Evolutionary conservation across 1,140 invertebrate species (phyloP), one percentile per base, ranked within the genome.

Genomic region (Dendrolimus punctatus): DNA sequence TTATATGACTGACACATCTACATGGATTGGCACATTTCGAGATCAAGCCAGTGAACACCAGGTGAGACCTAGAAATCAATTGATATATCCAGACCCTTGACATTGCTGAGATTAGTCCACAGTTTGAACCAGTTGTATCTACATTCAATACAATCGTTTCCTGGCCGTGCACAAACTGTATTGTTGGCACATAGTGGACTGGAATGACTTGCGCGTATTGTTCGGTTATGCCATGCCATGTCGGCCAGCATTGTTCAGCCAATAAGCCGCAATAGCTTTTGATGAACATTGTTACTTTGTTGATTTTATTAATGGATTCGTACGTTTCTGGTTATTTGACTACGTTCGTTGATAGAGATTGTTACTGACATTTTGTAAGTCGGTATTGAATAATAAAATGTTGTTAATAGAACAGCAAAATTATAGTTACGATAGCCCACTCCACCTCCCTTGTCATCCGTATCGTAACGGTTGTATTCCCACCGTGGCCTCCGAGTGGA

Each of bases 201-300:
- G 43, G 44, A 48, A 58, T 48, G 40, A 55, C 42, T 40, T 46
- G 46, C 40, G 44, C 47, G 51, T 52, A 66, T 68, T 68, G 66
- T 60, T 46, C 58, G 46, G 57, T 60, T 55, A 64, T 68, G 62
- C 56, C 51, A 54, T 55, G 39, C 46, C 46, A 51, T 47, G 53
- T 49, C 43, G 56, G 47, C 53, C 41, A 39, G 41, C 51, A 76
- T 77, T 80, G 76, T 80, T 71, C 76, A 51, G 50, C 50, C 66
- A 71, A 66, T 73, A 61, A 55, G 58, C 62, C 56, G 65, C 74
- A 71, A 76, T 70, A 51, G 65, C 68, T 76, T 71, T 67, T 73
- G 76, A 79, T 67, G 66, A 73, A 65, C 70, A 64, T 64, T 56
- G 63, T 67, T 64, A 60, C 62, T 66, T 65, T 71, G 68, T 66